Evolutionary conservation across 2,797 vertebrate species (phyloP).

Genomic region (Gadopsis bispinosus): DNA sequence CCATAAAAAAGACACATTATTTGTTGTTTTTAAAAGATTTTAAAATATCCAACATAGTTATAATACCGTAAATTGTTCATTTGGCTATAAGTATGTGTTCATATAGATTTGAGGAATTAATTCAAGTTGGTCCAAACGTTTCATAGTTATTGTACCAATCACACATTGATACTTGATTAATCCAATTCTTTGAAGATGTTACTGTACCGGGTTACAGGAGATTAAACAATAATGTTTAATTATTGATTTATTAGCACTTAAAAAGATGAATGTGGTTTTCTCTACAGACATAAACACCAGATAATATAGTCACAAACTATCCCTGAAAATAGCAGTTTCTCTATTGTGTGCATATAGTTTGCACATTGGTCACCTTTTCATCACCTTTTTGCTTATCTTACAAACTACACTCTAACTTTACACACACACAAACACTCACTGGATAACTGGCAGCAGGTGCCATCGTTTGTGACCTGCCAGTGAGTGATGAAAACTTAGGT

Average conservation of each 20-base stretch:
- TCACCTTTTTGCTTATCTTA: background rate
- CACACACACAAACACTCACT: background rate
- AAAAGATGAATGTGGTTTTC: background rate
- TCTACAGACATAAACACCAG: background rate
- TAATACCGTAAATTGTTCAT: too few relatives aligned
- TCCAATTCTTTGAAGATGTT: too few relatives aligned
- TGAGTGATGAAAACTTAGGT: slow-evolving; percentile 67
- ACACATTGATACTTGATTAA: background rate
- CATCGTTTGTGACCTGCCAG: slow-evolving; percentile 55
- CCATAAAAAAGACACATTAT: background rate
- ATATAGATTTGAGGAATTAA: background rate
- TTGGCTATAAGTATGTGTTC: background rate
- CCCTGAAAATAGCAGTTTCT: background rate
- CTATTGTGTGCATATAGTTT: background rate
- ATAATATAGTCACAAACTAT: background rate
- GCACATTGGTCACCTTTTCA: background rate
- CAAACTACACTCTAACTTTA: background rate
- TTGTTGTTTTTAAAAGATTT: slow-evolving; percentile 3
- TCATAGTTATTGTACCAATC: background rate
- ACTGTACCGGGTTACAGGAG: background rate
- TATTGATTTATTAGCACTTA: background rate
- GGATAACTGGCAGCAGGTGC: slow-evolving; percentile 57
- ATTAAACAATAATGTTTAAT: background rate
- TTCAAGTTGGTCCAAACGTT: background rate
- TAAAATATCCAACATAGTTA: background rate